Conservation (phyloP, 2,888 invertebrate species). For the Chrysina gloriosa region DNA sequence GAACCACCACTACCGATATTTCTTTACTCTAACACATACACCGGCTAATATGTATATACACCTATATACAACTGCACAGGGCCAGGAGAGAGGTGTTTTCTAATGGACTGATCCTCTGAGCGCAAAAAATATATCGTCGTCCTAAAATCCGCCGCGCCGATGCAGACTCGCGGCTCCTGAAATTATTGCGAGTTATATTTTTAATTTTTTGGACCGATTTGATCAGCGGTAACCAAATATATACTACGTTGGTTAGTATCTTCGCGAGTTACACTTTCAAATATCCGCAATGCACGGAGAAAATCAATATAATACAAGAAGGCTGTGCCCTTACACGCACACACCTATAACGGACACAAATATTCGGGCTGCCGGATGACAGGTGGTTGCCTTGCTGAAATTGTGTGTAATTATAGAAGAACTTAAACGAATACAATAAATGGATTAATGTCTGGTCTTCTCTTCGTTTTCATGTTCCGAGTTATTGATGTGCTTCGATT, state of each 20-base stretch:
- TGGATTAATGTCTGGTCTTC: slow-evolving; percentile 17
- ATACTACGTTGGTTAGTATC: slow-evolving; percentile 48
- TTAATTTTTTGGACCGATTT: slow-evolving; percentile 37
- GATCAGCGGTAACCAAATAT: slow-evolving; percentile 36
- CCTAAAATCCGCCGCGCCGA: slow-evolving; percentile 44
- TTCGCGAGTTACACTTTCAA: slow-evolving; percentile 52
- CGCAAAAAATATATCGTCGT: slow-evolving; percentile 51
- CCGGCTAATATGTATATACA: slow-evolving; percentile 6
- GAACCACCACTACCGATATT: slow-evolving; percentile 36
- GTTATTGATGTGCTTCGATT: slow-evolving; percentile 37
- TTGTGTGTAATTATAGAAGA: slow-evolving; percentile 29
- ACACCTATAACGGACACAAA: slow-evolving; percentile 26
- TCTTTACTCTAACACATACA: slow-evolving; percentile 26
- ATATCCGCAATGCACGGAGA: slow-evolving; percentile 66
- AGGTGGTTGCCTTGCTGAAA: slow-evolving; percentile 61
- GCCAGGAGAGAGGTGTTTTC: slow-evolving; percentile 30
- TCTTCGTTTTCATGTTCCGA: slow-evolving; percentile 15
- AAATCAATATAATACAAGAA: slow-evolving; percentile 63
- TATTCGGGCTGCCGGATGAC: slow-evolving; percentile 56
- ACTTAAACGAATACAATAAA: slow-evolving; percentile 18
- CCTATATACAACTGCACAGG: background rate
- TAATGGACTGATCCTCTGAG: slow-evolving; percentile 53
- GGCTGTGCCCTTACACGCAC: slow-evolving; percentile 58
- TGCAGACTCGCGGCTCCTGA: slow-evolving; percentile 25
- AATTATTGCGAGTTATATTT: slow-evolving; percentile 34